phyloP scores from a whole-genome alignment of 2,113 vertebrate genomes.

The Dascyllus trimaculatus region DNA sequence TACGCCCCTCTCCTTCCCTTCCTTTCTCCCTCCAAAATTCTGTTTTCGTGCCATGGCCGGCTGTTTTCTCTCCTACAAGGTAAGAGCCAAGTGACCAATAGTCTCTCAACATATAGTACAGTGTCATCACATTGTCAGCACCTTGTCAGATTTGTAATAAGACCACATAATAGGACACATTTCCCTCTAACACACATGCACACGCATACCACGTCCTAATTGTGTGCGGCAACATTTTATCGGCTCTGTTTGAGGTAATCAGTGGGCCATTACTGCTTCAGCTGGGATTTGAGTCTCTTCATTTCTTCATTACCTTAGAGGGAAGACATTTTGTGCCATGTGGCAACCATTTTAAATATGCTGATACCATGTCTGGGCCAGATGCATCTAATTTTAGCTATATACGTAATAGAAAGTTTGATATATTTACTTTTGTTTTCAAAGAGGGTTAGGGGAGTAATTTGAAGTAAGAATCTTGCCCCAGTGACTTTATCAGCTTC shows the following conservation, averaged over 20 bases:
- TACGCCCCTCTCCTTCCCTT: not conserved
- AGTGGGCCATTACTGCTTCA: conserved; percentile 34
- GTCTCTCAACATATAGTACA: conserved; percentile 23
- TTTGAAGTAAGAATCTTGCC: not conserved
- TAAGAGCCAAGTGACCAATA: conserved; percentile 62
- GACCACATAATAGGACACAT: not conserved
- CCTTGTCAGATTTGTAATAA: conserved; percentile 30
- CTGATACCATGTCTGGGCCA: conserved; percentile 50
- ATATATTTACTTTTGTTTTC: conserved; percentile 13
- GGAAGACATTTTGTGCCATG: conserved; percentile 55
- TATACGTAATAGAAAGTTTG: not conserved
- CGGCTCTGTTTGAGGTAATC: conserved; percentile 37
- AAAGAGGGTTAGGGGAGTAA: not conserved
- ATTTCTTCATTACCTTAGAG: conserved; percentile 48
- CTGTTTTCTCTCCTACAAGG: conserved; percentile 61
- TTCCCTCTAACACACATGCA: not conserved
- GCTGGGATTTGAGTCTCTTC: conserved; percentile 42
- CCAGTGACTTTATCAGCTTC: conserved; percentile 25
- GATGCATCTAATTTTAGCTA: conserved; percentile 26
- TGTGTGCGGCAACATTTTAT: conserved; percentile 23
- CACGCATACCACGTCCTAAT: conserved; percentile 13
- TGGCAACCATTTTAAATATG: conserved; percentile 63
- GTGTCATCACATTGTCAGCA: conserved; percentile 37
- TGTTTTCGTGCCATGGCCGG: not conserved
- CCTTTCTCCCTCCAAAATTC: not conserved